Evolutionary conservation across 2,888 invertebrate genomes (phyloP).

Genomic region (Diploptera punctata): DNA sequence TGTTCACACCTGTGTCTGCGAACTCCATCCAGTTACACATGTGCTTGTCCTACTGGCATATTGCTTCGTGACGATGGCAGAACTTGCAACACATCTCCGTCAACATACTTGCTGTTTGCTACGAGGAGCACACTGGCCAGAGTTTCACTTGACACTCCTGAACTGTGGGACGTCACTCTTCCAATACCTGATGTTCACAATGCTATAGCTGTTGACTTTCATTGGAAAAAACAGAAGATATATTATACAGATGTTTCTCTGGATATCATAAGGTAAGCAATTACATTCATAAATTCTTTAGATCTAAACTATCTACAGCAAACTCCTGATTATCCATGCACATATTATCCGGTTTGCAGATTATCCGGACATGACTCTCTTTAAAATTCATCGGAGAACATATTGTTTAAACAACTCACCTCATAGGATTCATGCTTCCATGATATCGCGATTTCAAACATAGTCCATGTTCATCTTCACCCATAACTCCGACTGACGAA

Average conservation of each 20-base stretch:
- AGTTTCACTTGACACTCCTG: constrained; percentile 83
- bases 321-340: too few species aligned
- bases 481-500: too few species aligned
- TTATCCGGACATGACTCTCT: too few species aligned
- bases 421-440: too few species aligned
- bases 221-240: constrained; percentile 75
- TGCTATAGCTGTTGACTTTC: constrained; percentile 85
- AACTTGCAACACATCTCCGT: constrained; percentile 53
- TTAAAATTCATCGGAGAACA: too few species aligned
- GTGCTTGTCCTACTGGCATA: constrained; percentile 86
- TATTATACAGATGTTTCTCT: constrained; percentile 82
- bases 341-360: too few species aligned
- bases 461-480: too few species aligned
- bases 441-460: too few species aligned
- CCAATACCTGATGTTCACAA: constrained; percentile 76
- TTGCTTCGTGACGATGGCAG: constrained; percentile 57
- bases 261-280: constrained; percentile 69
- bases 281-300: too few species aligned
- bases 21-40: constrained; percentile 72
- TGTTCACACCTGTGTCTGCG: constrained; percentile 87
- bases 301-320: too few species aligned
- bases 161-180: constrained; percentile 79
- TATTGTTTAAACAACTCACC: too few species aligned
- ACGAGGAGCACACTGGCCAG: constrained; percentile 77
- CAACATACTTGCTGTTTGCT: constrained; percentile 76